phyloP scores from a whole-genome alignment of 2,797 vertebrate genomes.

The Novumbra hubbsi region DNA sequence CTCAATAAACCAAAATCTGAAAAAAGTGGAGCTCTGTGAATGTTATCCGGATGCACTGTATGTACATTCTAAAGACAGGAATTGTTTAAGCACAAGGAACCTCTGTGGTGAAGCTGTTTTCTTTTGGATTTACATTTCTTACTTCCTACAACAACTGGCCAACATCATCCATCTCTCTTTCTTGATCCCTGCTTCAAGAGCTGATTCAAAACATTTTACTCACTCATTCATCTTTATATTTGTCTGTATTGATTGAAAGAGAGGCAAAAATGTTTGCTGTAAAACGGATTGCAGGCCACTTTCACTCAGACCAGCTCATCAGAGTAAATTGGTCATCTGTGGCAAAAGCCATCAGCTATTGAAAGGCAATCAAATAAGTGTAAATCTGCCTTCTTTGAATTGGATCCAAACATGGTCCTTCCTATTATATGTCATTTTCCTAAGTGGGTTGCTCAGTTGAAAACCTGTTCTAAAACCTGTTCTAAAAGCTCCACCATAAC shows the following conservation, averaged over 20 bases:
- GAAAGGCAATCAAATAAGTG: slow-evolving; percentile 55
- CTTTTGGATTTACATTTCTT: not conserved
- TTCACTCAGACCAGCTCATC: slow-evolving; percentile 36
- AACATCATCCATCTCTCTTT: slow-evolving; percentile 18
- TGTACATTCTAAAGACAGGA: not conserved
- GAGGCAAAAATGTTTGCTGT: slow-evolving; percentile 40
- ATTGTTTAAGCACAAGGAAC: not conserved
- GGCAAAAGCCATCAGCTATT: slow-evolving; percentile 48
- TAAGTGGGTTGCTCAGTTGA: slow-evolving; percentile 35
- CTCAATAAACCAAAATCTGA: no score
- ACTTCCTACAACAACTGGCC: not conserved
- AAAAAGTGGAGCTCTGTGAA: no score
- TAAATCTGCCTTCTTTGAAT: slow-evolving; percentile 50
- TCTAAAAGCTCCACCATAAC: not conserved
- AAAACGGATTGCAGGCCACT: slow-evolving; percentile 39
- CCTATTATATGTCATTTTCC: slow-evolving; percentile 44
- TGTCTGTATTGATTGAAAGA: slow-evolving; percentile 35
- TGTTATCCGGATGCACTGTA: no score
- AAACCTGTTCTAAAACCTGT: not conserved
- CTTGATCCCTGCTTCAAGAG: slow-evolving; percentile 33
- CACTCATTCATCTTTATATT: slow-evolving; percentile 26
- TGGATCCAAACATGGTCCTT: slow-evolving; percentile 25
- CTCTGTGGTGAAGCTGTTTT: not conserved
- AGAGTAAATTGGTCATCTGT: slow-evolving; percentile 37
- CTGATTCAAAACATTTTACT: slow-evolving; percentile 27